Conservation (phyloP, 2,113 vertebrate species). For the Ibidorhyncha struthersii region DNA sequence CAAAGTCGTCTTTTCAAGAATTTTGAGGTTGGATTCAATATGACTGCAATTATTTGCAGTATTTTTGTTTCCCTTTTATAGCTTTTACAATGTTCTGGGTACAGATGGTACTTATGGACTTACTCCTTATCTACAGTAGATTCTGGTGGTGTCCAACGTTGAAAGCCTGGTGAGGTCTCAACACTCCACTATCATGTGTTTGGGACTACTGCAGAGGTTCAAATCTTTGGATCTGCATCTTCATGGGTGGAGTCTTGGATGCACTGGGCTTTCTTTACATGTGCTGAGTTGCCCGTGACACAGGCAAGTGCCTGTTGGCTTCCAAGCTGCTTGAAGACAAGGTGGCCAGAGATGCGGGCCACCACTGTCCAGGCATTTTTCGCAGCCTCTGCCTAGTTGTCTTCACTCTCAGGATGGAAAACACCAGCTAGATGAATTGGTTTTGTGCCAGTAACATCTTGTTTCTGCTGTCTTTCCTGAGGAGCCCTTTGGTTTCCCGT, state of each 20-base stretch:
- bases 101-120: neutral
- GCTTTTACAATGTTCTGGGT: neutral
- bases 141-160: fast-evolving
- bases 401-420: neutral
- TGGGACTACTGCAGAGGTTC: neutral
- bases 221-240: neutral
- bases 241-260: neutral
- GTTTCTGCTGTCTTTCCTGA: neutral
- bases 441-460: neutral
- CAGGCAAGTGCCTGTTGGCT: neutral
- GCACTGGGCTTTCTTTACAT: neutral
- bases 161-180: neutral
- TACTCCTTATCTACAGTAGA: neutral
- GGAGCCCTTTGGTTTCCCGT: neutral
- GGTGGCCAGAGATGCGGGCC: neutral
- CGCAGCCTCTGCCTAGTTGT: neutral
- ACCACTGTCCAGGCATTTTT: neutral
- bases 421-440: neutral
- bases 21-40: neutral
- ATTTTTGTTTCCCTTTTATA: neutral
- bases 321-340: neutral
- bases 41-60: neutral
- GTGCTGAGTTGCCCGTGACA: neutral
- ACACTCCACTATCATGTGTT: fast-evolving
- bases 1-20: neutral